Conservation (phyloP, 1,140 invertebrate species). For the Drosophila grimshawi region DNA sequence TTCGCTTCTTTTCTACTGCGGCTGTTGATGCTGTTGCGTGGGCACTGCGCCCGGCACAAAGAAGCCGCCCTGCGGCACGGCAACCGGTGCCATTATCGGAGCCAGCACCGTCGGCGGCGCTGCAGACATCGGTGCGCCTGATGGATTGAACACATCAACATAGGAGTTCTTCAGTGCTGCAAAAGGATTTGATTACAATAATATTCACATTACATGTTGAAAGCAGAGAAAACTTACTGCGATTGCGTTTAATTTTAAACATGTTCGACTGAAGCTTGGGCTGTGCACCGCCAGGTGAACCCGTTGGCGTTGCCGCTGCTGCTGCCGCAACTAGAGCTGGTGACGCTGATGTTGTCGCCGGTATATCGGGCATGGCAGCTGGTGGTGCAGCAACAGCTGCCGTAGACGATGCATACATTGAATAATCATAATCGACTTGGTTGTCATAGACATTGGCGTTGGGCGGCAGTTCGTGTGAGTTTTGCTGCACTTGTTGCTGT, state of each 20-base stretch:
- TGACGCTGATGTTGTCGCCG: slow-evolving; percentile 47
- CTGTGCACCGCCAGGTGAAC: slow-evolving; percentile 76
- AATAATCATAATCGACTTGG: slow-evolving; percentile 38
- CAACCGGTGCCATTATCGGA: slow-evolving; percentile 84
- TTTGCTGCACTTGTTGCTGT: slow-evolving; percentile 9
- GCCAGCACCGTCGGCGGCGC: slow-evolving; percentile 85
- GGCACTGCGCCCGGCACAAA: slow-evolving; percentile 81
- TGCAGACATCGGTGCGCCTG: slow-evolving; percentile 85
- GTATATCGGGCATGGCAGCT: slow-evolving; percentile 22
- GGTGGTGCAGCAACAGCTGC: slow-evolving; percentile 15
- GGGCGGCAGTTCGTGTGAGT: slow-evolving; percentile 27
- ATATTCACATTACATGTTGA: neutral
- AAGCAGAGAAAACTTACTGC: slow-evolving; percentile 86
- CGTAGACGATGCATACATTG: slow-evolving; percentile 30
- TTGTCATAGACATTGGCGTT: slow-evolving; percentile 36
- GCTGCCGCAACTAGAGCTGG: slow-evolving; percentile 11
- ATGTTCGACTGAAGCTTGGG: slow-evolving; percentile 87
- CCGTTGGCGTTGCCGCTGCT: slow-evolving; percentile 21
- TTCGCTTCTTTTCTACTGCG: slow-evolving; percentile 25
- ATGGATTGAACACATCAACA: slow-evolving; percentile 93
- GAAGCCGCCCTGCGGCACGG: slow-evolving; percentile 78
- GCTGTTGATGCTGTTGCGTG: slow-evolving; percentile 45
- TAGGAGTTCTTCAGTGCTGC: slow-evolving; percentile 91
- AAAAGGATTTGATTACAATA: slow-evolving; percentile 16
- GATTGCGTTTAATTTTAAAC: slow-evolving; percentile 90